Evolutionary conservation across 2,113 vertebrate genomes (phyloP), one percentile per base, ranked within the genome.

Genomic region (Gadus macrocephalus): DNA sequence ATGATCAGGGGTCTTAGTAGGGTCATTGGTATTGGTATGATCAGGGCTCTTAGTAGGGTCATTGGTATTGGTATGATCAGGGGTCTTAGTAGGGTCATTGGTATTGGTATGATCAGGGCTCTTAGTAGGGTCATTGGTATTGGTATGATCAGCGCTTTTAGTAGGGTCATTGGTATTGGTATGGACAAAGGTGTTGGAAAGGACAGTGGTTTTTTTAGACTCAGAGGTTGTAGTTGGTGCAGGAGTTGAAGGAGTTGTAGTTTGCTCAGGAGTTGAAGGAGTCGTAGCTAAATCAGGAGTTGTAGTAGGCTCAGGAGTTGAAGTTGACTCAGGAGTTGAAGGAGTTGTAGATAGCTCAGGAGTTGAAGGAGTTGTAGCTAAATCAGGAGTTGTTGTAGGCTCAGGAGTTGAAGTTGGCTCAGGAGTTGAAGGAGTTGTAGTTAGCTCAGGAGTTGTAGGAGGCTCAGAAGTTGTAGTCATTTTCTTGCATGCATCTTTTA

Each of bases 361-460:
- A 25, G 42, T 25, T 27, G 61, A 49, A 31, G 28, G 28, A 5
- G 5, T 31, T 14, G 15, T 38, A 53, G 64, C 27, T 5, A 64
- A 56, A 9, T n/a, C 11, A 31, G 15, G 2, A 20, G 60, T 62
- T 62, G 60, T 62, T 15, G 60, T 62, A 27, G 60, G 19, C 58
- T 60, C 42, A 22, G 17, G 17, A 12, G 74, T 74, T 72, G 70
- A 55, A 22, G 35, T 58, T 19, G 53, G 6, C 62, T 5, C 31
- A 15, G 12, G 17, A 5, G 5, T 14, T 19, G 55, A 56, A 20
- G 20, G 20, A 20, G 20, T 20, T 20, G 20, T 20, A 20, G 20
- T 20, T 20, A 20, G 62, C 1, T 19, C 5, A 12, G 53, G 15
- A 8, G 17, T 61, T 14, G 66, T 58, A 35, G 31, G 31, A 7